phyloP scores from a whole-genome alignment of 2,888 invertebrate species.

The Ceriagrion tenellum region DNA sequence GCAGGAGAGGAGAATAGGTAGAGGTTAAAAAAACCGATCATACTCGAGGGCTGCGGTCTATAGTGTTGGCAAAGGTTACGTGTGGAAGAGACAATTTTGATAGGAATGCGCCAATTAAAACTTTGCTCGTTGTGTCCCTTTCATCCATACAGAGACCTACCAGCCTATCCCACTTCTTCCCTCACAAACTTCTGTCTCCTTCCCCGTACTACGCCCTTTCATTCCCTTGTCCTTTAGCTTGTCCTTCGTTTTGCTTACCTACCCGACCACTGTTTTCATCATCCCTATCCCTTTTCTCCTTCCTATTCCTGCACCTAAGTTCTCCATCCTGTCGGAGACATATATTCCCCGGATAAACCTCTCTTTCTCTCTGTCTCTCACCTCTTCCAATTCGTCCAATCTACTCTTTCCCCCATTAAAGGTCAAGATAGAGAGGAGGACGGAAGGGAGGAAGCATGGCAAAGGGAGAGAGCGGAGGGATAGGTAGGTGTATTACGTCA shows the following conservation, averaged over 20 bases:
- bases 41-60: neutral
- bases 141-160: neutral
- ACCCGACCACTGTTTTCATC: neutral
- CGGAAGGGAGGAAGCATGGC: neutral
- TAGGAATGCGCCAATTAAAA: slow-evolving; percentile 65
- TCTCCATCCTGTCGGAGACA: too few species aligned
- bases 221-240: neutral
- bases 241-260: neutral
- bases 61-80: slow-evolving; percentile 1
- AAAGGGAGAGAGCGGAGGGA: neutral
- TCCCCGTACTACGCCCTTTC: neutral
- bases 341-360: neutral
- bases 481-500: neutral
- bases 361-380: neutral
- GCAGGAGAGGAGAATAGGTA: neutral
- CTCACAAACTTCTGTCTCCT: neutral
- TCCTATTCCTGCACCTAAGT: neutral
- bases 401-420: neutral
- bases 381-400: neutral
- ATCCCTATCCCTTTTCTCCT: neutral
- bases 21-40: neutral
- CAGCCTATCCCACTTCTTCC: neutral
- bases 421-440: too few species aligned
- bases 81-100: slow-evolving; percentile 50
- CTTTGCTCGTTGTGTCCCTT: slow-evolving; percentile 53